Base-by-base conservation (phyloP, 2,888 invertebrate genomes). In the Callinectes sapidus region DNA sequence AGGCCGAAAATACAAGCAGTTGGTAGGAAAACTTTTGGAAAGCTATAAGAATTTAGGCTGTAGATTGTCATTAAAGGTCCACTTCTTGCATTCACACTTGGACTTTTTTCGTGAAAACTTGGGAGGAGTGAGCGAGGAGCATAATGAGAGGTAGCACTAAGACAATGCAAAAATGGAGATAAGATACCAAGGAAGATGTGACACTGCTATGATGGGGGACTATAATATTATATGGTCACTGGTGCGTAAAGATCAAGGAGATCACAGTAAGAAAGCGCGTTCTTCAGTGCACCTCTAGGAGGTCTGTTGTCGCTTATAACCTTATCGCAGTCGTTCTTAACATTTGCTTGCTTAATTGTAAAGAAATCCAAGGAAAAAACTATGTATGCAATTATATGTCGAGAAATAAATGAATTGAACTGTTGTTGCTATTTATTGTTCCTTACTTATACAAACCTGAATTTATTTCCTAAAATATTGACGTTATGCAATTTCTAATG, bases 91-190 rank as follows among this genome's bases (percentile, higher is more conserved):
- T n/a, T n/a, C n/a, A n/a, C n/a, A n/a, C n/a, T n/a, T n/a, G n/a
- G n/a, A n/a, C n/a, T n/a, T n/a, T n/a, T n/a, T n/a, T n/a, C n/a
- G n/a, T n/a, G n/a, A n/a, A n/a, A n/a, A n/a, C n/a, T n/a, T n/a
- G n/a, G n/a, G n/a, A n/a, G n/a, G n/a, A 10, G 95, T 95, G 61
- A 95, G 95, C 90, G 95, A 93, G 90, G 94, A 95, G 48, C 95
- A 95, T 93, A 95, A 95, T 91, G 95, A 95, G 92, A 95, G n/a
- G n/a, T n/a, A n/a, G n/a, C n/a, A n/a, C 94, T 95, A 95, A 92
- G 95, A 95, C 93, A 95, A 95, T 71, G 94, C 93, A 54, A 92
- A 91, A 32, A 95, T 95, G 95, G 95, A 95, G 94, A 92, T 94
- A 89, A 93, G 95, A 42, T 95, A 95, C 92, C 95, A 95, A 94